Evolutionary conservation across 2,797 vertebrate genomes (phyloP), one percentile per base, ranked within the genome.

Genomic region (Labroides dimidiatus): DNA sequence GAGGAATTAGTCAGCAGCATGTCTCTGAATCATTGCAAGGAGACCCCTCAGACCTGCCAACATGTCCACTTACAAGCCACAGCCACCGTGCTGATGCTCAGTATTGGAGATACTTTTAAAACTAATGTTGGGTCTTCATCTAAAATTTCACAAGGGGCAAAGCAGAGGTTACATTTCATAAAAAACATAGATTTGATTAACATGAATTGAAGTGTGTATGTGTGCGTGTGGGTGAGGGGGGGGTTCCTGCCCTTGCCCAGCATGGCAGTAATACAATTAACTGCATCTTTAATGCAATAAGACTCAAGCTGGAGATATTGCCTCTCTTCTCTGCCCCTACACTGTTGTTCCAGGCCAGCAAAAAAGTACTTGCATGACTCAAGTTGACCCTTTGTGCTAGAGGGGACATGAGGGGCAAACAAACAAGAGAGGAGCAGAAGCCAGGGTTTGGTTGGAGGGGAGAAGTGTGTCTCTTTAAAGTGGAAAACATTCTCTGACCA

Each of bases 301-400:
- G 61, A 82, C 47, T 21, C 48, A 17, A 50, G 49, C 64, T 65
- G 44, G 53, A 69, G 55, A 63, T 80, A 69, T 50, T 74, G 68
- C 63, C 17, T 64, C 47, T 65, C 50, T n/a, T 68, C 56, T 77
- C 61, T 41, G 20, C 47, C 71, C 41, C 50, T 30, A 50, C 51
- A 78, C 49, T 61, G 47, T 75, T 66, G 77, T 86, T 85, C 82
- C 77, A 67, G 86, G 59, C 39, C 24, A 69, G 69, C 23, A 64
- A 78, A 69, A 39, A 73, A 69, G 64, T 81, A 83, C 87, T 90
- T 82, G 78, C 78, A 85, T 80, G 81, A 81, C 79, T 84, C 23
- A 52, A 68, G 59, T 16, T 89, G 81, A 85, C 82, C 77, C 77
- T 61, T 30, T 59, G 61, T 75, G 84, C 81, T 76, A 16, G 64